Percentiles rank a stretch among this genome's conserved stretches.
Conservation (phyloP, 2,888 invertebrate genomes). For the Chouioia cunea region DNA sequence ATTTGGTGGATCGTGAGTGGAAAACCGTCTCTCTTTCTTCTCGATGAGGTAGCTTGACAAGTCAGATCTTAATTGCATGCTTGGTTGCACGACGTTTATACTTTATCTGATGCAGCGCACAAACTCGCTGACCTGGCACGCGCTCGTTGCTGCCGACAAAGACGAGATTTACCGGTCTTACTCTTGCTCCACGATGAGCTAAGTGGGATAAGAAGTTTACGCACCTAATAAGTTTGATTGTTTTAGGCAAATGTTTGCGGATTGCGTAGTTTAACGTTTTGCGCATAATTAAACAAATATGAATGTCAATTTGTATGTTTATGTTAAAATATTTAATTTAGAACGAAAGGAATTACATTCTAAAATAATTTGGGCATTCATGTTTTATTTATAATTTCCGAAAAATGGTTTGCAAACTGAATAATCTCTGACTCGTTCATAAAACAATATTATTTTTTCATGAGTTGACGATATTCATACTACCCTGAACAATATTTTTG, state of each 20-base stretch:
- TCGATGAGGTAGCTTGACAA: conserved; percentile 23
- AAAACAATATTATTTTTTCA: conserved; percentile 33
- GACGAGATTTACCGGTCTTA: not conserved
- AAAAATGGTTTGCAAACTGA: too few relatives aligned
- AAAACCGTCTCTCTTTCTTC: not conserved
- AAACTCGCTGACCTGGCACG: not conserved
- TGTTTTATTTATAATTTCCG: too few relatives aligned
- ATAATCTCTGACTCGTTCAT: too few relatives aligned
- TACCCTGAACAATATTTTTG: conserved; percentile 1
- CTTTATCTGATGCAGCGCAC: conserved; percentile 20
- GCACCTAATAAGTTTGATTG: too few relatives aligned
- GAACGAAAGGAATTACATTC: too few relatives aligned
- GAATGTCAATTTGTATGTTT: too few relatives aligned
- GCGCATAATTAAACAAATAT: too few relatives aligned
- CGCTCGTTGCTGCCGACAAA: not conserved
- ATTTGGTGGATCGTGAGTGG: conserved; percentile 9
- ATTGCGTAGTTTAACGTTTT: too few relatives aligned
- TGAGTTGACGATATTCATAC: conserved; percentile 21
- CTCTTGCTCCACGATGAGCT: not conserved
- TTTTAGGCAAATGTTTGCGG: too few relatives aligned
- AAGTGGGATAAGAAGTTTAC: too few relatives aligned
- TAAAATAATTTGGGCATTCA: too few relatives aligned
- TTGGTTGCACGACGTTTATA: not conserved
- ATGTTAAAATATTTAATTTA: too few relatives aligned
- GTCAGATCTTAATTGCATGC: conserved; percentile 41